phyloP scores from a whole-genome alignment of 2,888 invertebrate genomes.

The Trichacis sp. region DNA sequence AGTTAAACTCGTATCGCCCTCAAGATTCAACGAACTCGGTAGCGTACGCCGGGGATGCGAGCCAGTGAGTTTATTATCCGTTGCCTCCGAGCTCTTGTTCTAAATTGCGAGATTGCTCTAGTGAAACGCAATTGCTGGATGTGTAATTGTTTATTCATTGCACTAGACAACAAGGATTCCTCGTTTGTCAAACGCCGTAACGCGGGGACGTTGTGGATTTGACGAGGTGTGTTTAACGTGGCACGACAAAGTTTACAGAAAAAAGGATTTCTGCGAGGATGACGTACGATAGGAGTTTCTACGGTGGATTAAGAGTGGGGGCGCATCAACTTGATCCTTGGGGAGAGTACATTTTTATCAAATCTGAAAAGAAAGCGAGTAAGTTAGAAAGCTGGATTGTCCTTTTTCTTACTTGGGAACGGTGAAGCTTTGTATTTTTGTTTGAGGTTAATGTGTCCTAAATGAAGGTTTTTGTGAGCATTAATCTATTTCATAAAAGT shows the following conservation, averaged over 20 bases:
- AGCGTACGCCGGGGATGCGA: slow-evolving; percentile 31
- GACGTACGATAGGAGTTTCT: neutral
- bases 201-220: too few relatives aligned
- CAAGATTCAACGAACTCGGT: slow-evolving; percentile 32
- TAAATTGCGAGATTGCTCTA: slow-evolving; percentile 50
- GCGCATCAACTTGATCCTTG: slow-evolving; percentile 38
- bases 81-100: slow-evolving; percentile 43
- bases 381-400: neutral
- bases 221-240: too few relatives aligned
- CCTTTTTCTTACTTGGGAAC: too few relatives aligned
- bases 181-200: slow-evolving; percentile 31
- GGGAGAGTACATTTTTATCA: slow-evolving; percentile 33
- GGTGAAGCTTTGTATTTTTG: too few relatives aligned
- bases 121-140: slow-evolving; percentile 45
- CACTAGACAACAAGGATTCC: slow-evolving; percentile 22
- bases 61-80: slow-evolving; percentile 41
- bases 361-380: slow-evolving; percentile 9
- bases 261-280: slow-evolving; percentile 20
- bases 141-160: slow-evolving; percentile 53
- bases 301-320: slow-evolving; percentile 34
- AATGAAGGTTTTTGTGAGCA: too few relatives aligned
- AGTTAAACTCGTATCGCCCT: slow-evolving; percentile 37
- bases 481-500: too few relatives aligned
- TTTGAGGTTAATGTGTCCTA: too few relatives aligned
- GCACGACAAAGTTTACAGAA: neutral